These are phyloP conservation scores for Tetrapedia diversipes DNA, from an alignment of 2,888 invertebrate genomes.

Conservation along the genomic window DNA sequence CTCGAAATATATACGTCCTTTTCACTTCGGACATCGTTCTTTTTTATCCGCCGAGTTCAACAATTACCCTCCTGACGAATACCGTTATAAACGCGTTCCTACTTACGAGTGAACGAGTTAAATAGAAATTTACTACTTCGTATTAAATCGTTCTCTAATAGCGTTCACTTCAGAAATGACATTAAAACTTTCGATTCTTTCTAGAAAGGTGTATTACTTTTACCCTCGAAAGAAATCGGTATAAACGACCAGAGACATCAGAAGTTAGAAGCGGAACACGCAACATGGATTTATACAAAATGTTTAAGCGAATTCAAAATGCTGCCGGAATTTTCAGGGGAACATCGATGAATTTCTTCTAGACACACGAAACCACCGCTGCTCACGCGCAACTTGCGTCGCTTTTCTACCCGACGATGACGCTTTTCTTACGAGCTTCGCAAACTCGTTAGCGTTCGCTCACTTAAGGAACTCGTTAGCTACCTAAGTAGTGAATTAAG, in stretches of 20 bases:
- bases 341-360: constrained; percentile 3
- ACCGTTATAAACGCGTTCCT: constrained; percentile 6
- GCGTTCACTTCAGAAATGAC: not conserved
- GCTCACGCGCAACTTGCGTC: constrained; percentile 34
- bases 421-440: constrained; percentile 64
- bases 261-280: too few relatives aligned
- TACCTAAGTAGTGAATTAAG: constrained; percentile 67
- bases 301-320: too few relatives aligned
- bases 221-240: not conserved
- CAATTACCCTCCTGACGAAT: constrained; percentile 9
- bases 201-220: not conserved
- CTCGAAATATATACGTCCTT: constrained; percentile 40
- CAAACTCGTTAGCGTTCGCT: constrained; percentile 69
- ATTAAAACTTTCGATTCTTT: not conserved
- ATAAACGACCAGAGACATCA: too few relatives aligned
- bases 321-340: too few relatives aligned
- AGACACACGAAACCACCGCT: constrained; percentile 52
- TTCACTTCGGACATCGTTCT: constrained; percentile 29
- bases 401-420: constrained; percentile 42
- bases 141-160: constrained; percentile 13
- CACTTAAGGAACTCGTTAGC: constrained; percentile 70
- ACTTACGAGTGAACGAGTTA: constrained; percentile 12
- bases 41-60: constrained; percentile 5
- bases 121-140: not conserved
- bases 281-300: too few relatives aligned